Evolutionary conservation across 2,888 invertebrate species (phyloP), one percentile per base, ranked within the genome.

Genomic region (Eulithis testata): DNA sequence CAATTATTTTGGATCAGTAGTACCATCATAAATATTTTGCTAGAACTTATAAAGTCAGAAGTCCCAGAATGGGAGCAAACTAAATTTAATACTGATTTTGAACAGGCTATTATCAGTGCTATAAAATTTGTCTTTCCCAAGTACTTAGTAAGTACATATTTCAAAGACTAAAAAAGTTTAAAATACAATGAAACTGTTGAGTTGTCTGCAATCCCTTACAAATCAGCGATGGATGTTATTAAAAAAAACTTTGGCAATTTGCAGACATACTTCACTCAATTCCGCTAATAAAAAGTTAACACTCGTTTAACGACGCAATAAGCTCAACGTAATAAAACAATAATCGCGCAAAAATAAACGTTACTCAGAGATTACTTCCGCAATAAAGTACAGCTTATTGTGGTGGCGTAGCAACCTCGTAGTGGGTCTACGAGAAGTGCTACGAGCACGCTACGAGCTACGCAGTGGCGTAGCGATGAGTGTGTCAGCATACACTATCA

Each of bases 381-480:
- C 69, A 73, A 75, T 78, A 79, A 77, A 74, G 67, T 60, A 60
- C 63, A 56, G 61, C 66, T 76, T 65, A 68, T 65, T 66, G 64
- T 54, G 58, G 51, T 55, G 59, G 55, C 76, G 80, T 77, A 75
- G 75, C 70, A 65, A 49, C 55, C 47, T 40, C 64, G 70, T 72
- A 68, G 66, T 50, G 52, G 53, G 27, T 63, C 66, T 64, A 62
- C 68, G 62, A 50, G 53, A 44, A 21, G 40, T 59, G 60, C 49
- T 49, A 49, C 49, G 49, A 49, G 63, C 59, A 66, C 58, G 63
- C 69, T 73, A 73, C 71, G 66, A 36, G 31, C 31, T 60, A 45
- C 14, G 8, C 54, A 36, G 9, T 11, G 14, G 6, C 44, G 11
- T 31, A 51, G 59, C 31, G 31, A 51, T 54, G 21, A 21, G 21